Evolutionary conservation across 2,797 vertebrate genomes (phyloP).

Genomic region (Hippoglossus hippoglossus): DNA sequence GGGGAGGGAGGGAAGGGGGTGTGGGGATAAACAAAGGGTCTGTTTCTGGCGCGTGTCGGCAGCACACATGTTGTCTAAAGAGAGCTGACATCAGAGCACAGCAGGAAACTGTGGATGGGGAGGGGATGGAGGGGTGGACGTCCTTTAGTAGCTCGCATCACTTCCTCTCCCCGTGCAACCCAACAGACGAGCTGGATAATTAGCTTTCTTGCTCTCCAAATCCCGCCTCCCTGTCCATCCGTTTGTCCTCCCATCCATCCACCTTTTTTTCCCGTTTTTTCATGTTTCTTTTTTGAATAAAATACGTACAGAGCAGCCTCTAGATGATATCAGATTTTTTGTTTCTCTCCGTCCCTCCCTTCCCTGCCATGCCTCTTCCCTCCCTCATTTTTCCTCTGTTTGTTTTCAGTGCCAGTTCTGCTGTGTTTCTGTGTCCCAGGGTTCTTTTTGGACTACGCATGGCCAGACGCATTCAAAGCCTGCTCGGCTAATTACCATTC

Average conservation of each 20-base stretch:
- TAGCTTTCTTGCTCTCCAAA: constrained; percentile 88
- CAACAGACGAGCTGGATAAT: constrained; percentile 92
- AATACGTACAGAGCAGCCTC: constrained; percentile 80
- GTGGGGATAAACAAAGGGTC: constrained; percentile 93
- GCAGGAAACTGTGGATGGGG: constrained; percentile 90
- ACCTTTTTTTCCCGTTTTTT: constrained; percentile 64
- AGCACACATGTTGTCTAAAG: constrained; percentile 99
- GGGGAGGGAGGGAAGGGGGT: constrained; percentile 70
- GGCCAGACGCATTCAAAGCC: constrained; percentile 85
- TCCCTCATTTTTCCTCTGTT: constrained; percentile 80
- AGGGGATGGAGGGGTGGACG: constrained; percentile 88
- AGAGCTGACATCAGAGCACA: constrained; percentile 99
- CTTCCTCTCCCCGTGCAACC: constrained; percentile 94
- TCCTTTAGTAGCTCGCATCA: constrained; percentile 95
- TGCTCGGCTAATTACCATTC: constrained; percentile 83
- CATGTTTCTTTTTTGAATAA: constrained; percentile 78
- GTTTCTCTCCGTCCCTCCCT: constrained; percentile 72
- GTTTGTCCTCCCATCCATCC: constrained; percentile 75
- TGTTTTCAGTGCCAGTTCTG: constrained; percentile 87
- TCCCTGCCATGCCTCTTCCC: constrained; percentile 67
- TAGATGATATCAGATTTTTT: constrained; percentile 81
- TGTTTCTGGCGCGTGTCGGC: constrained; percentile 94
- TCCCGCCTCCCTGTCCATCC: constrained; percentile 79
- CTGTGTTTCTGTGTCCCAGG: constrained; percentile 84
- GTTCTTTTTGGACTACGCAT: constrained; percentile 83